Evolutionary conservation across 2,888 invertebrate species (phyloP).

Genomic region (Drosophila diplacantha): DNA sequence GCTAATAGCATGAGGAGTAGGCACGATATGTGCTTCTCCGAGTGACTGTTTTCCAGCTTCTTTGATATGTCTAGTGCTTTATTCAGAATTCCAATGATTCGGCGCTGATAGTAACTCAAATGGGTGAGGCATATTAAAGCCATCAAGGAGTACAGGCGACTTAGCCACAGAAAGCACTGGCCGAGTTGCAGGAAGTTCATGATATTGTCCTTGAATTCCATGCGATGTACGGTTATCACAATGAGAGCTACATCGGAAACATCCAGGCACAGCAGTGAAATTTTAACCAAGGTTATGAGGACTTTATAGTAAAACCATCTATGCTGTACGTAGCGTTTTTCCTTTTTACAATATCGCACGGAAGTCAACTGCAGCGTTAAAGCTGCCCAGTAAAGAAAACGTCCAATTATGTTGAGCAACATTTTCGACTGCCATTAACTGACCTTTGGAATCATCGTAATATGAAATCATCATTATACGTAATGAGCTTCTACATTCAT

Average conservation of each 20-base stretch:
- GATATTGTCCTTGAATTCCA: neutral
- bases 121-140: slow-evolving; percentile 12
- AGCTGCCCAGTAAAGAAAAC: slow-evolving; percentile 11
- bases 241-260: neutral
- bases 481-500: slow-evolving; percentile 7
- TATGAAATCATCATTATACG: neutral
- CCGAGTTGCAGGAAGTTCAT: neutral
- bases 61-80: slow-evolving; percentile 8
- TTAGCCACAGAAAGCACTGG: slow-evolving; percentile 1
- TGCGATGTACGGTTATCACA: neutral
- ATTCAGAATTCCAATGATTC: neutral
- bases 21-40: neutral
- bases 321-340: slow-evolving; percentile 9
- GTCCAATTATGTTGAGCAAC: slow-evolving; percentile 14
- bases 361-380: slow-evolving; percentile 13
- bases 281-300: neutral
- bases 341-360: slow-evolving; percentile 2
- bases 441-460: neutral
- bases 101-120: slow-evolving; percentile 6
- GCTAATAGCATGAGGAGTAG: neutral
- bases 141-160: slow-evolving; percentile 3
- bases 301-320: neutral
- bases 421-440: slow-evolving; percentile 13
- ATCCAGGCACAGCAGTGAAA: neutral
- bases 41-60: slow-evolving; percentile 3